Evolutionary conservation across 2,113 vertebrate species (phyloP).

Genomic region (Thryonomys swinderianus): DNA sequence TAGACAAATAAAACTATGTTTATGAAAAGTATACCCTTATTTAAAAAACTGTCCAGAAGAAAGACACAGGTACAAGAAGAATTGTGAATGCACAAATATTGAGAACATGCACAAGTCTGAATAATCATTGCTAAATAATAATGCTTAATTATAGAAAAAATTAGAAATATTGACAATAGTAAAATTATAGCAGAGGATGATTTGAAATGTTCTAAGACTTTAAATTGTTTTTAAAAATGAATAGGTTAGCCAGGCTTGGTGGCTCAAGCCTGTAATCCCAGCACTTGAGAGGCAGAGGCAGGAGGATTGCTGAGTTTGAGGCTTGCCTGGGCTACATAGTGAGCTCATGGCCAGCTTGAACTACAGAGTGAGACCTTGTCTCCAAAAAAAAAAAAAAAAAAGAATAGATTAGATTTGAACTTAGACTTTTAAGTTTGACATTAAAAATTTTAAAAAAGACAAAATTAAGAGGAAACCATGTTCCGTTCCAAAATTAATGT

Average conservation of each 20-base stretch:
- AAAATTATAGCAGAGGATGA: not conserved
- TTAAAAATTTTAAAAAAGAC: slow-evolving; percentile 22
- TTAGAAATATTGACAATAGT: not conserved
- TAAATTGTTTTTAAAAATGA: not conserved
- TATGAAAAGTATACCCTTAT: not conserved
- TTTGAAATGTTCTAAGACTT: not conserved
- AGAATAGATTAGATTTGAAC: not conserved
- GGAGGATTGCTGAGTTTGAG: too few relatives aligned
- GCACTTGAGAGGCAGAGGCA: too few relatives aligned
- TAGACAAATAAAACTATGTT: not conserved
- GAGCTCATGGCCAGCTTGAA: too few relatives aligned
- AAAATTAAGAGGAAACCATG: not conserved
- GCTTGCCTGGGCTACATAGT: too few relatives aligned
- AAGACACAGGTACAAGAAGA: not conserved
- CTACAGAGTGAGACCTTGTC: too few relatives aligned
- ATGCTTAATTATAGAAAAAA: not conserved
- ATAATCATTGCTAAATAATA: not conserved
- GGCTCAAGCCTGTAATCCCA: too few relatives aligned
- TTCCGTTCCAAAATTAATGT: not conserved
- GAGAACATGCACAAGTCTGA: not conserved
- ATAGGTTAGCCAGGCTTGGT: too few relatives aligned
- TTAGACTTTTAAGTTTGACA: not conserved
- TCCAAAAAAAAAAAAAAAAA: too few relatives aligned
- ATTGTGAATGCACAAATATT: not conserved
- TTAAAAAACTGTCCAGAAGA: not conserved